Conservation (phyloP, 2,888 invertebrate genomes). For the Heliconius cydno region DNA sequence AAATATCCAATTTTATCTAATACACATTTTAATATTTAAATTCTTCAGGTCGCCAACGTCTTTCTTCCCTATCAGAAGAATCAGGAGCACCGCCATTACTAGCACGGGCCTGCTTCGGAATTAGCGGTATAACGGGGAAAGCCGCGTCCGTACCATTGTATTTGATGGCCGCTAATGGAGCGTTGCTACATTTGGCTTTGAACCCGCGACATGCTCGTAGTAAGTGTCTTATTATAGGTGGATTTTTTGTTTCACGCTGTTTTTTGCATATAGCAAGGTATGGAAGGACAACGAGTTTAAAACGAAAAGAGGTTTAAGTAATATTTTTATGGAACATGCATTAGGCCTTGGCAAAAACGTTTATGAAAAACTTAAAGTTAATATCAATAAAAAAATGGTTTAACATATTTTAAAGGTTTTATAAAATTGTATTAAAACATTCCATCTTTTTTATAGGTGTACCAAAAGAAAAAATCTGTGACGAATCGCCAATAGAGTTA, state of each 20-base stretch:
- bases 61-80: conserved; percentile 89
- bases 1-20: too few relatives aligned
- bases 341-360: too few relatives aligned
- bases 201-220: conserved; percentile 86
- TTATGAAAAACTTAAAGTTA: too few relatives aligned
- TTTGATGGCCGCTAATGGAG: conserved; percentile 94
- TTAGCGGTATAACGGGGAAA: conserved; percentile 56
- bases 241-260: neutral
- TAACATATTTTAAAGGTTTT: neutral
- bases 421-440: neutral
- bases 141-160: conserved; percentile 85
- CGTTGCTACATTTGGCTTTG: conserved; percentile 93
- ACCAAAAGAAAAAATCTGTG: conserved; percentile 92
- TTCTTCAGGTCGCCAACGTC: conserved; percentile 84
- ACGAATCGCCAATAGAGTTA: conserved; percentile 93
- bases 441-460: conserved; percentile 74
- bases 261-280: neutral
- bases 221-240: conserved; percentile 39
- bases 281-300: too few relatives aligned
- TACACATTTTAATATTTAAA: too few relatives aligned
- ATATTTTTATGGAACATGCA: too few relatives aligned
- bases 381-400: neutral
- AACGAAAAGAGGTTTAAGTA: too few relatives aligned
- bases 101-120: conserved; percentile 86
- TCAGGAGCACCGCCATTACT: conserved; percentile 86